phyloP scores from a whole-genome alignment of 2,797 vertebrate species.

The Malacoraja senta region DNA sequence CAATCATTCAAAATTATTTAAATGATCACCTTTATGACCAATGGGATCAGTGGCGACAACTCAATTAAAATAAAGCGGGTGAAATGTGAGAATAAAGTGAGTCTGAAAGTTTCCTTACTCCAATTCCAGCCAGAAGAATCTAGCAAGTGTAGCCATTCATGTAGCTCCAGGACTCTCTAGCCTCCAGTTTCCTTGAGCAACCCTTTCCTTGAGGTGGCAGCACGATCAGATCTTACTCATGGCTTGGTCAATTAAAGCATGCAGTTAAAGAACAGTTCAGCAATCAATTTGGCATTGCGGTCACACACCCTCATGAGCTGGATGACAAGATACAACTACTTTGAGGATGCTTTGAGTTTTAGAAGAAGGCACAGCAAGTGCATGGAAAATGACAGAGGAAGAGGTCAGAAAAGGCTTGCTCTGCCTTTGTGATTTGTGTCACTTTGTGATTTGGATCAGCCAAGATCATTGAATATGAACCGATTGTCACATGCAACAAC shows the following conservation, averaged over 20 bases:
- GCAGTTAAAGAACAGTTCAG: neutral
- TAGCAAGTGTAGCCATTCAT: neutral
- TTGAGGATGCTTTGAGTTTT: neutral
- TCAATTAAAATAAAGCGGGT: neutral
- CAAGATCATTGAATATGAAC: neutral
- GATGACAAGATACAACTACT: neutral
- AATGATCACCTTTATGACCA: neutral
- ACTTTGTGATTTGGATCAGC: neutral
- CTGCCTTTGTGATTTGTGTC: neutral
- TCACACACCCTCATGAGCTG: neutral
- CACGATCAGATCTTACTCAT: neutral
- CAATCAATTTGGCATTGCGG: neutral
- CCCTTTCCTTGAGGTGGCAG: neutral
- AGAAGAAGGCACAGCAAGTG: neutral
- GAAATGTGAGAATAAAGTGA: neutral
- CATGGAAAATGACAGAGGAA: neutral
- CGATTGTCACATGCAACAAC: neutral
- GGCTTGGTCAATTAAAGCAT: neutral
- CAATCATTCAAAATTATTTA: neutral
- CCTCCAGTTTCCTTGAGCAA: neutral
- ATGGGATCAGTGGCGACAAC: neutral
- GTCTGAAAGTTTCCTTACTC: neutral
- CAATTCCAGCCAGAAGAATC: neutral
- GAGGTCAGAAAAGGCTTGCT: neutral
- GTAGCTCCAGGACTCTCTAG: neutral